Evolutionary conservation across 2,888 invertebrate species (phyloP), one percentile per base, ranked within the genome.

Genomic region (Tachystola acroxantha): DNA sequence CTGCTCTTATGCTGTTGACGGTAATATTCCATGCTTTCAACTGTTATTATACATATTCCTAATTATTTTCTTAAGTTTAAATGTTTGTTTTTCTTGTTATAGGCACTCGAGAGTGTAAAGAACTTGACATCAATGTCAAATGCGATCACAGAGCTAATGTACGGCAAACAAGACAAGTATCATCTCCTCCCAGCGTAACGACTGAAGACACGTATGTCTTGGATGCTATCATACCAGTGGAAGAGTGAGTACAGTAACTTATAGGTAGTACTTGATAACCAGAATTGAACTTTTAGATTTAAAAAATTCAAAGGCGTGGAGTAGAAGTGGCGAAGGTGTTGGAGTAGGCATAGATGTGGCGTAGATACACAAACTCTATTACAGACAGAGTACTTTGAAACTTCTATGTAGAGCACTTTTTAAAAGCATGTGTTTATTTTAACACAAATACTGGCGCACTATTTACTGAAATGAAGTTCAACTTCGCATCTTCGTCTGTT

Each of bases 1-100:
- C 93, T 98, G 98, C 71, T 96, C 96, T 0, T 95, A 96, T 69
- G 92, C 95, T 42, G 89, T 92, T 30, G 94, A 96, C 81, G 96
- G 96, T 91, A 71, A 53, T 47, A 34, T 24, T 28, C 33, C 32
- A 13, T n/a, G 3, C 4, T 29, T 11, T 20, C 35, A 14, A 27
- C 38, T 28, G 13, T 2, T 26, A 9, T 11, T 11, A 10, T 1
- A 1, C 7, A 6, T 11, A 27, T 2, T n/a, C n/a, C n/a, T n/a
- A n/a, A 24, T 24, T n/a, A 2, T 6, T 4, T 24, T 25, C 16
- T 33, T 25, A 1, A 2, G n/a, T 9, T n/a, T 24, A n/a, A n/a
- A 24, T 22, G 3, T 1, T 4, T n/a, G n/a, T 4, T 1, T 24
- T 19, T 6, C 6, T 19, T 37, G 41, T 37, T 35, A 20, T 43